phyloP scores from a whole-genome alignment of 2,888 invertebrate species.

The Dione juno region DNA sequence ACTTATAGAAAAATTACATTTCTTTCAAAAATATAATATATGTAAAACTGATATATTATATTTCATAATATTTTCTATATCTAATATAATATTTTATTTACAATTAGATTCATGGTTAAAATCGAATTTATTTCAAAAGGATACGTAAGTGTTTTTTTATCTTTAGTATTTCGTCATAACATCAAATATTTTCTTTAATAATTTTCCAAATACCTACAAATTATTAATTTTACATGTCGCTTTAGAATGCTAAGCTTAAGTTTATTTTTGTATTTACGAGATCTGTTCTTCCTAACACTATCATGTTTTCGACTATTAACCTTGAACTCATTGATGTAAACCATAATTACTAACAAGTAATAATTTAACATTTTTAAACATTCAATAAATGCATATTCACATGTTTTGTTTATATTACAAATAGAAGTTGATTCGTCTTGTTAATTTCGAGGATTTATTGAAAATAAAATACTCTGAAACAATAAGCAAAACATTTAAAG shows the following conservation, averaged over 20 bases:
- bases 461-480: slow-evolving; percentile 3
- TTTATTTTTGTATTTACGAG: slow-evolving; percentile 39
- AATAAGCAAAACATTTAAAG: slow-evolving; percentile 20
- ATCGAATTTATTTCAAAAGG: too few relatives aligned
- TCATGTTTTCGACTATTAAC: slow-evolving; percentile 12
- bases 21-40: too few relatives aligned
- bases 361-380: slow-evolving; percentile 2
- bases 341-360: slow-evolving; percentile 1
- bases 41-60: too few relatives aligned
- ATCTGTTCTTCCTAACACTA: slow-evolving; percentile 14
- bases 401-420: slow-evolving; percentile 6
- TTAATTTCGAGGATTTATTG: neutral
- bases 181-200: neutral
- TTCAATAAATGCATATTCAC: neutral
- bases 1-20: too few relatives aligned
- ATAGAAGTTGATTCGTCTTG: neutral
- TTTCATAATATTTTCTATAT: too few relatives aligned
- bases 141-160: too few relatives aligned
- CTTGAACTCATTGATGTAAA: slow-evolving; percentile 7
- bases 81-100: too few relatives aligned
- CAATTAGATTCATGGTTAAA: too few relatives aligned
- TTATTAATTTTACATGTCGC: neutral
- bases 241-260: slow-evolving; percentile 29
- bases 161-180: too few relatives aligned
- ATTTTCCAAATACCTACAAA: neutral